Evolutionary conservation across 2,888 invertebrate species (phyloP).

Genomic region (Icerya purchasi): DNA sequence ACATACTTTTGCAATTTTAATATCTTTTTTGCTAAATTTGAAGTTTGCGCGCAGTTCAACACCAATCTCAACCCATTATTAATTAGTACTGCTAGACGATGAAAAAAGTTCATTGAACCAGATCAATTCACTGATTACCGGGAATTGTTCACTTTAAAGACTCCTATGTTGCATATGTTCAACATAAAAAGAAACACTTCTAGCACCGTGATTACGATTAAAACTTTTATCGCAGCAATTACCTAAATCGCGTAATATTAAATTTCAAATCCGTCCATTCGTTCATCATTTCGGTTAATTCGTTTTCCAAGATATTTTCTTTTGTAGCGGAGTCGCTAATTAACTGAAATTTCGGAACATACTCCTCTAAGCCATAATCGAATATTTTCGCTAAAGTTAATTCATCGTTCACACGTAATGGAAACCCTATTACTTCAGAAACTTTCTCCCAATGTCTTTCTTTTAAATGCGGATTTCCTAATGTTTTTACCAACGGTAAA

Average conservation of each 20-base stretch:
- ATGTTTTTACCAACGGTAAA: constrained; percentile 73
- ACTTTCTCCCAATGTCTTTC: constrained; percentile 82
- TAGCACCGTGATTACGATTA: too few relatives aligned
- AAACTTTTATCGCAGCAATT: too few relatives aligned
- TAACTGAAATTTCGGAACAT: constrained; percentile 65
- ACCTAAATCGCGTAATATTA: constrained; percentile 48
- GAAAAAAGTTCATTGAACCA: too few relatives aligned
- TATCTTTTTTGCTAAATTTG: too few relatives aligned
- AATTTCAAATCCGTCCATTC: constrained; percentile 77
- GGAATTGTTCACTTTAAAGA: too few relatives aligned
- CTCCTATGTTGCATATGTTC: too few relatives aligned
- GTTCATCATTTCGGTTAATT: constrained; percentile 64
- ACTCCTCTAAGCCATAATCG: constrained; percentile 74
- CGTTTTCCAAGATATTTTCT: constrained; percentile 78
- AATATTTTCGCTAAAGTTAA: constrained; percentile 60
- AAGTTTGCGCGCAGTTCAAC: too few relatives aligned
- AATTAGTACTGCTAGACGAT: too few relatives aligned
- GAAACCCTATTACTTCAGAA: constrained; percentile 84
- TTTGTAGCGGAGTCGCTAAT: constrained; percentile 91
- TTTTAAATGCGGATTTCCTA: constrained; percentile 89
- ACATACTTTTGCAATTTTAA: too few relatives aligned
- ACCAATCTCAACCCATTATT: too few relatives aligned
- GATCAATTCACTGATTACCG: too few relatives aligned
- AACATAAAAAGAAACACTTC: too few relatives aligned
- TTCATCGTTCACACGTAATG: constrained; percentile 61